Evolutionary conservation across 2,113 vertebrate genomes (phyloP).

Genomic region (Neogobius melanostomus): DNA sequence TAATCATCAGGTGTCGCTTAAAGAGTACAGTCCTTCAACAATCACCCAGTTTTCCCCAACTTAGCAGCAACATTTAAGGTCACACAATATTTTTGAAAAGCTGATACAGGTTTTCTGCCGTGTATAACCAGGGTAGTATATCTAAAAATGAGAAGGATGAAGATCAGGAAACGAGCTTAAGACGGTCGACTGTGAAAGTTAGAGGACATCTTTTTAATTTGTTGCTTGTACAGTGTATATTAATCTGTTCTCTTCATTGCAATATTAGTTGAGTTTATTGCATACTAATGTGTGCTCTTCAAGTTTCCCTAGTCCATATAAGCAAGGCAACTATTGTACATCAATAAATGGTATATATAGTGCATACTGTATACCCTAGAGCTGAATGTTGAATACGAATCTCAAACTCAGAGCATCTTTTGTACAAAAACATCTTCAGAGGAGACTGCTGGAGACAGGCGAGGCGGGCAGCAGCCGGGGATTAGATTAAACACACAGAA

Average conservation of each 20-base stretch:
- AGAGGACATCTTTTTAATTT: too few species aligned
- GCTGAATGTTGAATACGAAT: not conserved
- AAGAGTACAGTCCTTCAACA: conserved; percentile 41
- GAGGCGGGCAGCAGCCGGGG: conserved; percentile 22
- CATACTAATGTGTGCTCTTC: too few species aligned
- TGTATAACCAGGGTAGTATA: not conserved
- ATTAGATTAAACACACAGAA: conserved; percentile 54
- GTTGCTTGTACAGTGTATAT: too few species aligned
- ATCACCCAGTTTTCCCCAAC: conserved; percentile 46
- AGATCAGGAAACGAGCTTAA: not conserved
- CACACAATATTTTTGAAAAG: conserved; percentile 37
- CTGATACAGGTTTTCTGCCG: conserved; percentile 34
- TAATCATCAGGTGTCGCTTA: conserved; percentile 70
- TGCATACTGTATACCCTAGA: not conserved
- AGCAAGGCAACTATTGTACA: too few species aligned
- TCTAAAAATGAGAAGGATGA: not conserved
- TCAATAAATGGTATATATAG: not conserved
- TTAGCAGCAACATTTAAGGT: conserved; percentile 52
- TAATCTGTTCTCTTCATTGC: too few species aligned
- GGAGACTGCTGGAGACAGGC: conserved; percentile 31
- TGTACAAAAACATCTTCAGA: conserved; percentile 9
- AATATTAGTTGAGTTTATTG: too few species aligned
- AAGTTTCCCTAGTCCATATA: too few species aligned
- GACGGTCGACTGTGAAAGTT: conserved; percentile 2
- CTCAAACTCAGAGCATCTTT: not conserved